Conservation (phyloP, 1,140 invertebrate species). For the Bombus consobrinus region DNA sequence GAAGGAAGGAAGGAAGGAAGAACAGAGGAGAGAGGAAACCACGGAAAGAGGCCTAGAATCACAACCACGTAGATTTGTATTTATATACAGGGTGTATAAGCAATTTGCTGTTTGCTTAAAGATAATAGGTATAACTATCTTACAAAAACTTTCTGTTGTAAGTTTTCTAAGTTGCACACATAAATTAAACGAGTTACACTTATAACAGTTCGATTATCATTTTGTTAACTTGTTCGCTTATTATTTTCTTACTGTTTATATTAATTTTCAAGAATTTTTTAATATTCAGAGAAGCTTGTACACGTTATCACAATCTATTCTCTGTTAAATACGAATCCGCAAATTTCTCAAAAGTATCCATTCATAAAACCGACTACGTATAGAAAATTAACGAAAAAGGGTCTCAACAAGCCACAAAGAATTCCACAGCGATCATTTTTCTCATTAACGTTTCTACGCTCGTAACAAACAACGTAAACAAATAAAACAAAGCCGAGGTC, state of each 20-base stretch:
- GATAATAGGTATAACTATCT: background rate
- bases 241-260: background rate
- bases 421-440: too few species aligned
- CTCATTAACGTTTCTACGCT: background rate
- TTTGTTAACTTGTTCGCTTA: background rate
- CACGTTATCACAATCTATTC: background rate
- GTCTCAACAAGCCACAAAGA: background rate
- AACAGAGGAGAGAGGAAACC: constrained; percentile 17
- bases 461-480: background rate
- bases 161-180: background rate
- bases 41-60: background rate
- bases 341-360: background rate
- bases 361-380: background rate
- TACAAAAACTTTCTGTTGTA: background rate
- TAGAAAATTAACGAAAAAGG: background rate
- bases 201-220: background rate
- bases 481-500: background rate
- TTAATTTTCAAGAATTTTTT: background rate
- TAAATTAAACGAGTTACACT: background rate
- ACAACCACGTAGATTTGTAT: background rate
- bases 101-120: background rate
- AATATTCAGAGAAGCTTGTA: background rate
- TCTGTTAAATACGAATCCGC: background rate
- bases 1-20: constrained; percentile 45
- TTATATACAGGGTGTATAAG: constrained; percentile 13